These are phyloP conservation scores for Eilema sororculum DNA, from an alignment of 2,888 invertebrate species.

Conservation along the genomic window DNA sequence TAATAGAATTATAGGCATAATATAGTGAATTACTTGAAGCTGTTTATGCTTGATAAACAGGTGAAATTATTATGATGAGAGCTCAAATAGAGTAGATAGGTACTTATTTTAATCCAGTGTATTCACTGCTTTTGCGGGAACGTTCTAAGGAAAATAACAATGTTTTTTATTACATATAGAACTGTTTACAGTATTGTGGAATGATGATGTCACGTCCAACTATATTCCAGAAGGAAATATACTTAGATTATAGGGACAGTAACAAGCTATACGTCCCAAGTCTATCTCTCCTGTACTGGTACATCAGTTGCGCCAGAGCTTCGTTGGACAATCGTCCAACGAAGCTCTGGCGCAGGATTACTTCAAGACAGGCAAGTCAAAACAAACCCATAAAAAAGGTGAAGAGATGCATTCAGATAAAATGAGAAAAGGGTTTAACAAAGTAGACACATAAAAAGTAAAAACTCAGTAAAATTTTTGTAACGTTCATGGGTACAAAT, in stretches of 20 bases:
- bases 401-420: neutral
- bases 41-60: neutral
- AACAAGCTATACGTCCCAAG: too few relatives aligned
- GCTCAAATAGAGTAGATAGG: neutral
- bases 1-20: conserved; percentile 8
- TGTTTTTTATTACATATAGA: neutral
- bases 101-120: neutral
- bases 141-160: neutral
- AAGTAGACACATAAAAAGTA: too few relatives aligned
- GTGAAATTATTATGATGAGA: neutral
- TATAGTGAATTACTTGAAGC: neutral
- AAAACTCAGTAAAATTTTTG: neutral
- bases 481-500: neutral
- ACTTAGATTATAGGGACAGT: too few relatives aligned
- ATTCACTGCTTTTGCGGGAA: neutral
- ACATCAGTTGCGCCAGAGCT: too few relatives aligned
- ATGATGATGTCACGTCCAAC: neutral
- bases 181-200: neutral
- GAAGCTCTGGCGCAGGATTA: too few relatives aligned
- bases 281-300: too few relatives aligned
- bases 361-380: too few relatives aligned
- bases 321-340: too few relatives aligned
- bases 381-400: neutral
- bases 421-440: too few relatives aligned
- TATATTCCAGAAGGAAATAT: neutral